Evolutionary conservation across 1,140 invertebrate species (phyloP).

Genomic region (Cardiocondyla obscurior): DNA sequence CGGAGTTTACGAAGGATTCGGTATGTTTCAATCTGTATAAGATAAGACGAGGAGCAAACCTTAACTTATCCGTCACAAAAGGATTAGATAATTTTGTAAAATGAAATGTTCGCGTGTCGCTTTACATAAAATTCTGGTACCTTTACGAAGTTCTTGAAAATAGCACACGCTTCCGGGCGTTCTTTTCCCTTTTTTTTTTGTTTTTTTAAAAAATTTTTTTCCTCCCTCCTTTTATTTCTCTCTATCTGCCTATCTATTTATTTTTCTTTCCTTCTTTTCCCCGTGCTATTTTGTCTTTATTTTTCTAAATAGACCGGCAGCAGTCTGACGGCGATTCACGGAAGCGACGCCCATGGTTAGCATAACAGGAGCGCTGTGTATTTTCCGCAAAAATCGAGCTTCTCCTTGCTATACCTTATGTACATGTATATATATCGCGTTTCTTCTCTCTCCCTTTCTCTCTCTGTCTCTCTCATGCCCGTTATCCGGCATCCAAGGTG

Average conservation of each 20-base stretch:
- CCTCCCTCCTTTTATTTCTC: no score
- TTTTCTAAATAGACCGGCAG: slow-evolving; percentile 41
- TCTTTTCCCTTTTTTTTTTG: background rate
- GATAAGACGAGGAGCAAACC: background rate
- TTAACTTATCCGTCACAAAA: background rate
- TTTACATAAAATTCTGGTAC: background rate
- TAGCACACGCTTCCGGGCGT: no score
- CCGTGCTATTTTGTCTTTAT: background rate
- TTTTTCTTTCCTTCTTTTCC: background rate
- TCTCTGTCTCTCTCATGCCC: background rate
- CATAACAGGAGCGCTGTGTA: slow-evolving; percentile 32
- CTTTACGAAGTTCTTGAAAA: background rate
- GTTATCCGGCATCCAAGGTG: slow-evolving; percentile 41
- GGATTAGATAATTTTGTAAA: background rate
- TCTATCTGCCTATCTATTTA: background rate
- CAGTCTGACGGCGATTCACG: slow-evolving; percentile 29
- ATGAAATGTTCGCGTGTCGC: background rate
- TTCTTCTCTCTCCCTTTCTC: no score
- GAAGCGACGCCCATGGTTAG: slow-evolving; percentile 39
- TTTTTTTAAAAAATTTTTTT: no score
- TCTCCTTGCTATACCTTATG: slow-evolving; percentile 1
- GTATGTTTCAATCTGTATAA: background rate
- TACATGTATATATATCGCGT: background rate
- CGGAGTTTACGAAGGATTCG: background rate
- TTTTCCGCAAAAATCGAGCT: slow-evolving; percentile 53